Conservation (phyloP, 2,797 vertebrate species). For the Microctenopoma steveboyesi region DNA sequence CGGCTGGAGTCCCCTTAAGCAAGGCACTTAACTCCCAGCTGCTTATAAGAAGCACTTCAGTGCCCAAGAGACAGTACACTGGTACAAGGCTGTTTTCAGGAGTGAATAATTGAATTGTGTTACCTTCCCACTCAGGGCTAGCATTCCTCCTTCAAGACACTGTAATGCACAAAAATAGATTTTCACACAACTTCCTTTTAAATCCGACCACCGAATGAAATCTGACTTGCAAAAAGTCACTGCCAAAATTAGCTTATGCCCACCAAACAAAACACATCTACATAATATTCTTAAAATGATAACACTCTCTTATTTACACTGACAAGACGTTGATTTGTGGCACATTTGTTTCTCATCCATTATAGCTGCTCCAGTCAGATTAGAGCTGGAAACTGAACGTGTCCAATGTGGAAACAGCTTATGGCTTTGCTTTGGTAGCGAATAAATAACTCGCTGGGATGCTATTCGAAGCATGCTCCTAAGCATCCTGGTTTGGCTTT, state of each 20-base stretch:
- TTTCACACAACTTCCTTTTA: not conserved
- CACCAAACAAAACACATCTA: constrained; percentile 7
- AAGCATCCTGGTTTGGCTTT: constrained; percentile 6
- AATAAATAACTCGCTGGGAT: constrained; percentile 40
- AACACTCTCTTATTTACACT: constrained; percentile 18
- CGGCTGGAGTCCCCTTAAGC: constrained; percentile 37
- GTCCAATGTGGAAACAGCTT: constrained; percentile 18
- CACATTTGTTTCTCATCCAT: constrained; percentile 21
- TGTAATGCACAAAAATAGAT: constrained; percentile 10
- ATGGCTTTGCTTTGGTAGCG: constrained; percentile 9
- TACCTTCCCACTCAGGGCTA: constrained; percentile 7
- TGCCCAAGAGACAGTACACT: constrained; percentile 16
- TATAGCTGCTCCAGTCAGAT: constrained; percentile 19
- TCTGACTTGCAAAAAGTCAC: constrained; percentile 1
- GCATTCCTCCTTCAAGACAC: constrained; percentile 12
- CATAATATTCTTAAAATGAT: constrained; percentile 20
- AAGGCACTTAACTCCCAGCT: constrained; percentile 39
- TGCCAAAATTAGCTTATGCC: constrained; percentile 1
- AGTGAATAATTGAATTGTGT: constrained; percentile 4
- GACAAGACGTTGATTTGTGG: constrained; percentile 36
- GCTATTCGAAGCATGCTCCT: constrained; percentile 18
- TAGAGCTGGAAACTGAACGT: constrained; percentile 14
- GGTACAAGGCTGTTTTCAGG: constrained; percentile 16
- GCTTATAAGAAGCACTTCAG: constrained; percentile 23
- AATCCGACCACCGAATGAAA: not conserved